These are phyloP conservation scores for Clitarchus hookeri DNA, from an alignment of 2,888 invertebrate genomes.

Conservation along the genomic window DNA sequence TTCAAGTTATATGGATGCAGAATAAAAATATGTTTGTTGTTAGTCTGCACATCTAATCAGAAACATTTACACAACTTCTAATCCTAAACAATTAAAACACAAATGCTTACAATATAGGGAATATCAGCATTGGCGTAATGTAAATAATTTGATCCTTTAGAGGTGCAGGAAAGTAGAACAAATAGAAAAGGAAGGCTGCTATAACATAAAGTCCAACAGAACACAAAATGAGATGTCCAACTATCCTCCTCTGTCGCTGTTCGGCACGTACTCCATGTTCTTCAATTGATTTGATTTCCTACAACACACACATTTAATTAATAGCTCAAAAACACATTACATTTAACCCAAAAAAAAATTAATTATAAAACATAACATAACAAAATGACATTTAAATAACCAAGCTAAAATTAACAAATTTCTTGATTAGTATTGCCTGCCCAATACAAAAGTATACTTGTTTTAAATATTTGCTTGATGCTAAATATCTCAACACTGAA, in stretches of 20 bases:
- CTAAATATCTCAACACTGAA: too few relatives aligned
- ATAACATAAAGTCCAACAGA: constrained; percentile 62
- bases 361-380: too few relatives aligned
- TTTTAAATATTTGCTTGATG: too few relatives aligned
- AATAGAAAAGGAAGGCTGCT: constrained; percentile 75
- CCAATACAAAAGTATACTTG: too few relatives aligned
- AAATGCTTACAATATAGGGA: constrained; percentile 79
- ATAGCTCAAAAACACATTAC: background rate
- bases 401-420: too few relatives aligned
- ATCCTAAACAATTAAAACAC: background rate
- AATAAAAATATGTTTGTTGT: background rate
- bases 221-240: constrained; percentile 73
- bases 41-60: background rate
- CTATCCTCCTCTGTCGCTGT: constrained; percentile 77
- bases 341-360: too few relatives aligned
- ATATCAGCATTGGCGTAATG: constrained; percentile 75
- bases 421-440: too few relatives aligned
- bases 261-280: constrained; percentile 79
- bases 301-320: constrained; percentile 37
- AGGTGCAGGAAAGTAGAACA: constrained; percentile 77
- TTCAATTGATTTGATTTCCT: constrained; percentile 80
- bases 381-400: too few relatives aligned
- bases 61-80: background rate
- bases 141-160: constrained; percentile 75
- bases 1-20: background rate